Evolutionary conservation across 2,888 invertebrate genomes (phyloP).

Genomic region (Miltochrista miniata): DNA sequence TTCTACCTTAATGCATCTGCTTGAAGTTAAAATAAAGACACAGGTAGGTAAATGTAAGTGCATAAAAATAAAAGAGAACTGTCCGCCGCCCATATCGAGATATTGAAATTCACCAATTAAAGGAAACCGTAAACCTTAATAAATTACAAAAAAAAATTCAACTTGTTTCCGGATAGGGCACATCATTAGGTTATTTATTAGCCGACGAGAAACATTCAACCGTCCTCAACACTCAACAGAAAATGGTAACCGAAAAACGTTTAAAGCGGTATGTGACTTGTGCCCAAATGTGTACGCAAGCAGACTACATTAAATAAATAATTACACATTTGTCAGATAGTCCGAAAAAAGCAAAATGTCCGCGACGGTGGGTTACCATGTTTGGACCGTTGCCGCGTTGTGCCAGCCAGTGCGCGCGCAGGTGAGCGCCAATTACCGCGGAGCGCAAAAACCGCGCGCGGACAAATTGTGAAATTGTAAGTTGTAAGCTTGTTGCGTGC

Average conservation of each 20-base stretch:
- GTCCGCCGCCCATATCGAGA: slow-evolving; percentile 35
- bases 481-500: slow-evolving; percentile 32
- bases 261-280: slow-evolving; percentile 71
- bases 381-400: slow-evolving; percentile 61
- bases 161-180: slow-evolving; percentile 39
- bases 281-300: slow-evolving; percentile 68
- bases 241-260: slow-evolving; percentile 62
- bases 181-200: slow-evolving; percentile 50
- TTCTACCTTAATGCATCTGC: no score
- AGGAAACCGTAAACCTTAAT: slow-evolving; percentile 52
- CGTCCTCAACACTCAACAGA: slow-evolving; percentile 51
- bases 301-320: slow-evolving; percentile 81
- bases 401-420: slow-evolving; percentile 59
- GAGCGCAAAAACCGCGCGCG: slow-evolving; percentile 72
- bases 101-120: slow-evolving; percentile 52
- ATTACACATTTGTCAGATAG: slow-evolving; percentile 83
- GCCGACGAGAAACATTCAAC: slow-evolving; percentile 42
- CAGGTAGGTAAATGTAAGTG: not conserved
- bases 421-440: slow-evolving; percentile 78
- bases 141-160: slow-evolving; percentile 45
- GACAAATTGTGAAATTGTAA: slow-evolving; percentile 83
- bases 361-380: slow-evolving; percentile 65
- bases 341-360: slow-evolving; percentile 76
- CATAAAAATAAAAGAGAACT: not conserved
- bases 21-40: no score